phyloP scores from a whole-genome alignment of 2,797 vertebrate species.

The Lutjanus campechanus region DNA sequence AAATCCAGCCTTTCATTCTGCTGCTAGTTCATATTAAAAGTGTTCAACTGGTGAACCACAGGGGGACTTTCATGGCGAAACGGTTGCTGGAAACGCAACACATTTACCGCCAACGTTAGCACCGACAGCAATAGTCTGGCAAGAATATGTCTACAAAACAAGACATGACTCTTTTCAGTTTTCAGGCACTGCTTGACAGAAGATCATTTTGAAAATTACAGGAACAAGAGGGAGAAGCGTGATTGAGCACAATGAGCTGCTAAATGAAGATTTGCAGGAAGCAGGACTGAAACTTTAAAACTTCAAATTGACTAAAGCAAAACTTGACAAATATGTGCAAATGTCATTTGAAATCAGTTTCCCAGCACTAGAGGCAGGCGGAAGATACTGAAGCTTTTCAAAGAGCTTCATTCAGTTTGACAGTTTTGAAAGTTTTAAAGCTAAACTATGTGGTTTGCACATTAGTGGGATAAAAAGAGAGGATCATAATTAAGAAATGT shows the following conservation, averaged over 20 bases:
- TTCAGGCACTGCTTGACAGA: neutral
- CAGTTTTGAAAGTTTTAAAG: no score
- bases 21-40: neutral
- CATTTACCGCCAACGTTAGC: neutral
- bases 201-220: neutral
- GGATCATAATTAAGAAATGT: no score
- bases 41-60: neutral
- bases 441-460: no score
- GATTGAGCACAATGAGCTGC: neutral
- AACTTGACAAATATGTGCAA: neutral
- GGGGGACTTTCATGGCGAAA: neutral
- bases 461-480: no score
- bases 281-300: neutral
- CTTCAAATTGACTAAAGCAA: neutral
- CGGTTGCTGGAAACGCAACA: neutral
- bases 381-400: no score
- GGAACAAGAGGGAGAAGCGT: neutral
- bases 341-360: neutral
- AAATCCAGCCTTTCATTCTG: neutral
- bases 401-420: no score
- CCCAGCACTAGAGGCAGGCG: no score
- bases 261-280: neutral
- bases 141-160: neutral
- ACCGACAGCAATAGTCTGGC: neutral
- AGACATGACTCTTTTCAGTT: neutral